Evolutionary conservation across 2,888 invertebrate species (phyloP).

Genomic region (Leptinotarsa tumamoca): DNA sequence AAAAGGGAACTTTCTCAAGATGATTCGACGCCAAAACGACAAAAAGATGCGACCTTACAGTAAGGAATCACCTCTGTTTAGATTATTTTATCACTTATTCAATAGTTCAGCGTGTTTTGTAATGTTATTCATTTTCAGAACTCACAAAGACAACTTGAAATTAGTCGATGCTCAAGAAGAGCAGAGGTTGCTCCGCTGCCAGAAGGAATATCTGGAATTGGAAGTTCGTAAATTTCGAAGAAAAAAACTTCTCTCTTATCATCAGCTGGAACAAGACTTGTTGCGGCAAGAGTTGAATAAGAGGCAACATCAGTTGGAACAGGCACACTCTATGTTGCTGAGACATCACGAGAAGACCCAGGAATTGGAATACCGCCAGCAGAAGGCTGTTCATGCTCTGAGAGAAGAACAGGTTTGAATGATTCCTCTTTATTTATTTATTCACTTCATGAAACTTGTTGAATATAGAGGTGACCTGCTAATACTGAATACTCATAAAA

Average conservation of each 20-base stretch:
- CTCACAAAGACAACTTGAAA: conserved; percentile 92
- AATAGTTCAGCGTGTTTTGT: too few species aligned
- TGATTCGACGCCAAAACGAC: conserved; percentile 91
- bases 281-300: conserved; percentile 93
- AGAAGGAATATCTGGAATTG: conserved; percentile 91
- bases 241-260: conserved; percentile 87
- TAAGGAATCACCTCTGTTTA: conserved; percentile 62
- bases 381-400: conserved; percentile 92
- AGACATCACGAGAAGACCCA: conserved; percentile 98
- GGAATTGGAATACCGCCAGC: conserved; percentile 95
- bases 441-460: too few species aligned
- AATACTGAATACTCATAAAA: too few species aligned
- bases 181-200: conserved; percentile 86
- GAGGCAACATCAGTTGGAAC: conserved; percentile 94
- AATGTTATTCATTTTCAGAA: conserved; percentile 65
- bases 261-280: conserved; percentile 91
- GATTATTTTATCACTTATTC: not conserved
- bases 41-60: conserved; percentile 90
- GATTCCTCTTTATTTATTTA: not conserved
- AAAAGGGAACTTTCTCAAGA: conserved; percentile 93
- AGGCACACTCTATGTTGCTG: conserved; percentile 92
- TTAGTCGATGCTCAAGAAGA: conserved; percentile 93
- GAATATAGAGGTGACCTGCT: too few species aligned
- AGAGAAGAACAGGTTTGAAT: conserved; percentile 82
- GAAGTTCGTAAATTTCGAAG: conserved; percentile 93